phyloP scores from a whole-genome alignment of 2,888 invertebrate genomes.

The Monoplex corrugatus region DNA sequence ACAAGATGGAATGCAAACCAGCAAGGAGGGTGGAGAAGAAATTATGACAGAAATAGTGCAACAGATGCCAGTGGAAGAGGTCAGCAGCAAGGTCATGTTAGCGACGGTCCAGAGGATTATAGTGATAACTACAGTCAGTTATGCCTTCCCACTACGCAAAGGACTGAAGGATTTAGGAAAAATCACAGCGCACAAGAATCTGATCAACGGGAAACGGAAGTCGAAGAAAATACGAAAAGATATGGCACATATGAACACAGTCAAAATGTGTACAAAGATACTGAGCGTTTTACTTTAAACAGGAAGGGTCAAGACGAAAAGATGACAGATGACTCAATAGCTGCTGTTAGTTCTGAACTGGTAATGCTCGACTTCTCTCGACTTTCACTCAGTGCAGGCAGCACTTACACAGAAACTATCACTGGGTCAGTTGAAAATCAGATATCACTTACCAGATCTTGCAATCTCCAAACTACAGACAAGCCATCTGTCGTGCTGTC shows the following conservation, averaged over 20 bases:
- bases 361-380: neutral
- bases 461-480: neutral
- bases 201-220: neutral
- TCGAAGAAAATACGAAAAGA: neutral
- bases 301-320: neutral
- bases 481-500: neutral
- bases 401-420: neutral
- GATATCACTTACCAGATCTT: neutral
- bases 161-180: neutral
- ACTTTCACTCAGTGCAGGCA: neutral
- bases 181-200: neutral
- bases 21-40: neutral
- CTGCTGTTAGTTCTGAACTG: neutral
- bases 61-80: neutral
- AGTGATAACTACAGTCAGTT: neutral
- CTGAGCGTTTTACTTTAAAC: neutral
- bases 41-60: too few species aligned
- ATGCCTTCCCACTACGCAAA: neutral
- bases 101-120: neutral
- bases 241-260: neutral
- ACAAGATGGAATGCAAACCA: neutral
- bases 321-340: neutral
- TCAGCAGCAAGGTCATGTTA: neutral
- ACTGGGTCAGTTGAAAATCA: neutral
- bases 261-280: neutral